These are phyloP conservation scores for Dallia pectoralis DNA, from an alignment of 2,797 vertebrate genomes.

Conservation along the genomic window DNA sequence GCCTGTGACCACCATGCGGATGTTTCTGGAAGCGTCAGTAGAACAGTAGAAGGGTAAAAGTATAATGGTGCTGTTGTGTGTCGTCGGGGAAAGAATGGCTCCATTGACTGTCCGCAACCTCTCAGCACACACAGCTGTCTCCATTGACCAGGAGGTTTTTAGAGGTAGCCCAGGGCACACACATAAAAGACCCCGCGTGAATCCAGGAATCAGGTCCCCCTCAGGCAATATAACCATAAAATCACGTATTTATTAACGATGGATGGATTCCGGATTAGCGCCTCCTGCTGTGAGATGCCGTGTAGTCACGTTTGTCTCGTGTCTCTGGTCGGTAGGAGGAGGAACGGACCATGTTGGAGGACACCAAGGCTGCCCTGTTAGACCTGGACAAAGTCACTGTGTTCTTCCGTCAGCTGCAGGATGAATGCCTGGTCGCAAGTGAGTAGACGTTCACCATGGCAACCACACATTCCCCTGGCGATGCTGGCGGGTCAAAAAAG, in stretches of 20 bases:
- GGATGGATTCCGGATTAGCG: background rate
- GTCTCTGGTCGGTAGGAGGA: constrained; percentile 77
- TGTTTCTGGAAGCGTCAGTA: background rate
- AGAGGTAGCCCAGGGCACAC: background rate
- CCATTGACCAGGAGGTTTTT: background rate
- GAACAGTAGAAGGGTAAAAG: background rate
- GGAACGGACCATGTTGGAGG: constrained; percentile 92
- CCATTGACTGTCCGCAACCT: background rate
- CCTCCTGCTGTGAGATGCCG: background rate
- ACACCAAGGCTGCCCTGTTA: constrained; percentile 88
- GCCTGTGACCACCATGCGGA: background rate
- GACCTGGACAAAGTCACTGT: constrained; percentile 95
- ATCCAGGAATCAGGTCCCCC: background rate
- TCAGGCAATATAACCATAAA: background rate
- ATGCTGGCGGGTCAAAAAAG: background rate
- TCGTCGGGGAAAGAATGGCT: background rate
- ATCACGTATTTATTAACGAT: background rate
- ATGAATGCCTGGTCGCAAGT: constrained; percentile 94
- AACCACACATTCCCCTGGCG: background rate
- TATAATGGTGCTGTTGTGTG: background rate
- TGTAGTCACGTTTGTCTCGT: background rate
- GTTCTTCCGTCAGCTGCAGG: constrained; percentile 89
- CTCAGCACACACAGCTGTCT: constrained; percentile 29
- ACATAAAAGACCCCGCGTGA: background rate
- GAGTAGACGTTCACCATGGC: constrained; percentile 60